Base-by-base conservation (phyloP, 2,888 invertebrate genomes). In the Agrochola litura region DNA sequence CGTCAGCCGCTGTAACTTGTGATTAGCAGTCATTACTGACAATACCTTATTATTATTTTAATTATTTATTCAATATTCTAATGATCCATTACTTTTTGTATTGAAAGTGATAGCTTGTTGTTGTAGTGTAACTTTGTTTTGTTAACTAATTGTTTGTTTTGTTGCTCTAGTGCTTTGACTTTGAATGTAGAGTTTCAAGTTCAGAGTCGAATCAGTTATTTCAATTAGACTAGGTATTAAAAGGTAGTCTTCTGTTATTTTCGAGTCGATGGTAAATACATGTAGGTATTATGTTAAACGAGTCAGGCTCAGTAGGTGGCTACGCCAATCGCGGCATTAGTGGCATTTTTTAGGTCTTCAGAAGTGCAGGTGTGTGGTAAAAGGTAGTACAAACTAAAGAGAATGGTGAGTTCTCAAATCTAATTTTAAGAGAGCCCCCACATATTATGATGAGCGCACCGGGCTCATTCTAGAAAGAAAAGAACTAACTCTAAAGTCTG, bases 21-120 rank as follows among this genome's bases (percentile, higher is more conserved):
- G 86, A 90, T 91, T 91, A 90, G 82, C 76, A 73, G 83, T 68
- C 85, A 86, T 87, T 88, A 85, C 75, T 60, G 72, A 76, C 78
- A 64, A 68, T 77, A 74, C 73, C 61, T 69, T 67, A 37, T 73
- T 74, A 79, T 86, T 83, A 83, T 70, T 74, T 71, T 86, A 78
- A 82, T 80, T 77, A 84, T 77, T 78, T 80, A 86, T 83, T 83
- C 84, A 77, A 68, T 74, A 79, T 79, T 82, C 66, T 74, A 66
- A 41, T 64, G 70, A 73, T 67, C 65, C 54, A 73, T 81, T 63
- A 73, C 58, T 84, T 84, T 83, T 86, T 84, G 69, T 79, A 66
- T 56, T 74, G 84, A 79, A 79, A 83, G 72, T 73, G 83, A 84
- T 86, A 75, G 19, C n/a, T 43, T 66, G 61, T 72, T 58, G 37